Evolutionary conservation across 2,797 vertebrate species (phyloP), one percentile per base, ranked within the genome.

Genomic region (Lateolabrax maculatus): DNA sequence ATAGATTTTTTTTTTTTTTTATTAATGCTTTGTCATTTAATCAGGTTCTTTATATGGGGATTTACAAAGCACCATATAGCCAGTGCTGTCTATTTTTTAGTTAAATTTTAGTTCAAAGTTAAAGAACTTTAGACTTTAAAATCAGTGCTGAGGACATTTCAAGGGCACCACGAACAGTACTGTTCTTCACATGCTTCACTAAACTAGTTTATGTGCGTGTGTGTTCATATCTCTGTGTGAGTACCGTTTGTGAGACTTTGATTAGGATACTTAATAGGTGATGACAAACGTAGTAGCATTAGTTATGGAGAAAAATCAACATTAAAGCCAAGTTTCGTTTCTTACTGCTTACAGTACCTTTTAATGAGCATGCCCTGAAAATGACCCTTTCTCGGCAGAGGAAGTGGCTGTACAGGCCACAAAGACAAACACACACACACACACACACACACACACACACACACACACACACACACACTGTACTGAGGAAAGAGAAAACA

Each of bases 401-500:
- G 61, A 77, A 66, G 73, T 52, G 31, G 27, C 56, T 44, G 39
- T 27, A 37, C 39, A 36, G 56, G 39, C 49, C 37, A 51, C 55
- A 62, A 43, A 56, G 23, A 65, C 31, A 34, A 39, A 44, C 51
- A 63, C 21, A 31, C 29, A 44, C 34, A n/a, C 31, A 34, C 44
- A 44, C 51, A 63, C 21, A 31, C 29, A 44, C 34, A n/a, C n/a
- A n/a, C n/a, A n/a, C n/a, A n/a, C n/a, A n/a, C n/a, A n/a, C n/a
- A n/a, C n/a, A n/a, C n/a, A n/a, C n/a, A n/a, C 31, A 34, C 44
- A 44, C 51, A 63, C 21, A 31, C 29, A 44, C 34, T 49, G 23
- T 31, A 64, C 53, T 60, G n/a, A 78, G 55, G 31, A 53, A 70
- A 65, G 48, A 78, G 63, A 37, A 76, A 85, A 88, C 56, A 77